Base-by-base conservation (phyloP, 1,140 invertebrate genomes). In the Drosophila persimilis region DNA sequence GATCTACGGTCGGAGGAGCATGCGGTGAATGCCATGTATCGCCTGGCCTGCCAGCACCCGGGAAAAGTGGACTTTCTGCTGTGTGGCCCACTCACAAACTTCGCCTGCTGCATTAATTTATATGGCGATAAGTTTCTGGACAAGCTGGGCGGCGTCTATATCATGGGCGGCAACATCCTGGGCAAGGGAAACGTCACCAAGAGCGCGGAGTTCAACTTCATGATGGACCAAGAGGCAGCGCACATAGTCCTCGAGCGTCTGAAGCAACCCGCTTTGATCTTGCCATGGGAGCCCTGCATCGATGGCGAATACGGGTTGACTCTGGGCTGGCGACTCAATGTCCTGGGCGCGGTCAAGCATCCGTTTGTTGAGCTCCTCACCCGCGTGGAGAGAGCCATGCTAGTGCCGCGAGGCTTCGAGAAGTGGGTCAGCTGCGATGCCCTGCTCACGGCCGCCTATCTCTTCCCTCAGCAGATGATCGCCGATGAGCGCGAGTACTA, bases 191-290 rank as follows among this genome's bases (percentile, higher is more conserved):
- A 95, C 81, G 90, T 93, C 6, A 94, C 93, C 31, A 80, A 93
- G 15, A 92, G 93, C 63, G 95, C 94, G 3, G 96, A 97, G 90
- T 96, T 95, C 78, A 97, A 97, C 91, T 97, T 97, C 90, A 92
- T 93, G 64, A 86, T 90, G 45, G 96, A 97, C 91, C 95, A 96
- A 1, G 96, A 97, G 92, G 95, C 95, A 44, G 96, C 95, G 1
- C 92, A 94, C 77, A 94, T 96, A 55, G 93, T 95, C 17, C 81
- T 97, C 6, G 92, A 92, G 11, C 92, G 83, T 56, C 79, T 92
- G 6, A 71, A 77, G 53, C 92, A 92, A 56, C 93, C 93, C 5
- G 91, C 95, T 0, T 90, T 89, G 54, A 80, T 95, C 8, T 78
- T 95, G 11, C 93, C 95, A 9, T 95, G 94, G 94, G 94, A 95